Percentiles rank a stretch among this genome's conserved stretches.
These are phyloP conservation scores for Stictocephala bisonia DNA, from an alignment of 2,888 invertebrate genomes.

Conservation along the genomic window DNA sequence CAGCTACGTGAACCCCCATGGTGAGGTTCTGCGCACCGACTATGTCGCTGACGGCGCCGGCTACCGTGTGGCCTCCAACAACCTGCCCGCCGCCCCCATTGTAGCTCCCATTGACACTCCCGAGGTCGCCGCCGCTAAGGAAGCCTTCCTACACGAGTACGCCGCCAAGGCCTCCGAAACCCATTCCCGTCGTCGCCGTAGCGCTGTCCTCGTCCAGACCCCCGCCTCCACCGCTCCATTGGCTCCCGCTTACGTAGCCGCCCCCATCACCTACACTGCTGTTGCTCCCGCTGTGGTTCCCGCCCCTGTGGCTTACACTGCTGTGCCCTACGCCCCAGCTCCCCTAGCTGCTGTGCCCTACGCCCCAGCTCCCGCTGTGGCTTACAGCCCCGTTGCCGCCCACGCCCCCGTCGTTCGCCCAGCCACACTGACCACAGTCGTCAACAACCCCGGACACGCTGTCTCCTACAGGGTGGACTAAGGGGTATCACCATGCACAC, in stretches of 20 bases:
- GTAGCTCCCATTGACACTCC: slow-evolving; percentile 58
- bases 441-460: slow-evolving; percentile 65
- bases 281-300: slow-evolving; percentile 47
- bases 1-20: slow-evolving; percentile 66
- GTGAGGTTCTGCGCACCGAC: slow-evolving; percentile 64
- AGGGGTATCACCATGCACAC: not conserved
- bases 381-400: slow-evolving; percentile 63
- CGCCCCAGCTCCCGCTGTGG: slow-evolving; percentile 59
- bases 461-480: slow-evolving; percentile 65
- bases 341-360: slow-evolving; percentile 48
- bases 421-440: slow-evolving; percentile 63
- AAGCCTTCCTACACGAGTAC: slow-evolving; percentile 64
- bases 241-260: slow-evolving; percentile 55
- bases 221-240: slow-evolving; percentile 55
- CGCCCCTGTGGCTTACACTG: slow-evolving; percentile 49
- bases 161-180: slow-evolving; percentile 53
- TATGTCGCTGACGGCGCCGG: slow-evolving; percentile 66
- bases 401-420: slow-evolving; percentile 57
- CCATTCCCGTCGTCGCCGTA: slow-evolving; percentile 47
- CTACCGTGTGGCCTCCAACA: slow-evolving; percentile 66
- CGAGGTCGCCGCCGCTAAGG: slow-evolving; percentile 65
- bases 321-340: slow-evolving; percentile 47
- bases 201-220: slow-evolving; percentile 53
- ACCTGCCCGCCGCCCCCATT: slow-evolving; percentile 62
- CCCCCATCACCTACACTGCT: slow-evolving; percentile 55